A percentile compares a stretch with the other conserved stretches of the same genome.
Evolutionary conservation across 2,888 invertebrate genomes (phyloP).

Genomic region (Stenodera caucasica): DNA sequence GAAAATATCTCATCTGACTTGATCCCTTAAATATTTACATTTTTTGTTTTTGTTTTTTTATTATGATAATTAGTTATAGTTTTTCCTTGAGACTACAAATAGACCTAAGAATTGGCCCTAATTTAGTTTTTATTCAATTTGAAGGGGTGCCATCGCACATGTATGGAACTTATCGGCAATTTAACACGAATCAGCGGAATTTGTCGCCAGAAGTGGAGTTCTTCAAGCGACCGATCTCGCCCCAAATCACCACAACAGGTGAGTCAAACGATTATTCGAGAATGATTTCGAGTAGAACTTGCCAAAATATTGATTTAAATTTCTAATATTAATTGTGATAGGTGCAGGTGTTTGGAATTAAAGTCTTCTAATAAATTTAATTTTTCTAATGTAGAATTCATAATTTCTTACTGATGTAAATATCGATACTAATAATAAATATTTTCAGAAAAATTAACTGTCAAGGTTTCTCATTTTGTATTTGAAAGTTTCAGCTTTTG

Average conservation of each 20-base stretch:
- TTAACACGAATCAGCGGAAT: slow-evolving; percentile 47
- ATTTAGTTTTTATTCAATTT: slow-evolving; percentile 12
- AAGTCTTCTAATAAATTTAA: neutral
- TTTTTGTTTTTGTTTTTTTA: neutral
- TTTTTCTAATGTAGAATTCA: neutral
- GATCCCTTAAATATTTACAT: neutral
- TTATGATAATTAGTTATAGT: too few species aligned
- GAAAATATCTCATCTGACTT: too few species aligned
- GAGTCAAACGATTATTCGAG: slow-evolving; percentile 47
- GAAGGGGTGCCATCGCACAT: slow-evolving; percentile 57
- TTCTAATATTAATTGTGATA: neutral
- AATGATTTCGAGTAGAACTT: slow-evolving; percentile 32
- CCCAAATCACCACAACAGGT: slow-evolving; percentile 48
- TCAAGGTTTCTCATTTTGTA: neutral
- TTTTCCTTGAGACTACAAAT: too few species aligned
- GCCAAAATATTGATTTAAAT: neutral
- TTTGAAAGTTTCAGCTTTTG: neutral
- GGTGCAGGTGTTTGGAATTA: neutral
- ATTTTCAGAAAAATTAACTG: neutral
- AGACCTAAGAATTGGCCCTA: too few species aligned
- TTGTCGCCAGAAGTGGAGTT: slow-evolving; percentile 44
- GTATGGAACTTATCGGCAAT: slow-evolving; percentile 57
- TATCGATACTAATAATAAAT: neutral
- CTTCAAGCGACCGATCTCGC: slow-evolving; percentile 46
- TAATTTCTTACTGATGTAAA: neutral